Evolutionary conservation across 2,797 vertebrate genomes (phyloP), one percentile per base, ranked within the genome.

Genomic region (Selene dorsalis): DNA sequence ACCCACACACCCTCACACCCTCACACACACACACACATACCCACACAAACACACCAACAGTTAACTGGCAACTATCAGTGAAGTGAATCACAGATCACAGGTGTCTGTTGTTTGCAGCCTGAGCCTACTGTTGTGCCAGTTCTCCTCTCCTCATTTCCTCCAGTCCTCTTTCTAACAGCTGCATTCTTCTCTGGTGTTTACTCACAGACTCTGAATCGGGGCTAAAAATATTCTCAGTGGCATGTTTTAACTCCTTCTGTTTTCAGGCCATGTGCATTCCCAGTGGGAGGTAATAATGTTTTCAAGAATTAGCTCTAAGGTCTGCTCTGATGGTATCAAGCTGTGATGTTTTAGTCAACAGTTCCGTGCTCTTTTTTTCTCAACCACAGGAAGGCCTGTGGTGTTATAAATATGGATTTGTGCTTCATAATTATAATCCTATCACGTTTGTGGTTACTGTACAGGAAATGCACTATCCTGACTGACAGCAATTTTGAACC

Each of bases 211-310:
- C 22, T 9, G 7, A 70, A 10, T 70, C 20, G 63, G 69, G 20
- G 17, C 78, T 70, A 60, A 83, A 86, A 66, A 85, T 73, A 65
- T 53, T 64, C 32, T 45, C 11, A 9, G 45, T 53, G 48, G n/a
- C 64, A 75, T 55, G 30, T 75, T 79, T 56, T 14, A 84, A 81
- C 79, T 75, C 55, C 43, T 56, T 52, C 4, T 52, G 43, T 57
- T 73, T 75, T 80, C 14, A 32, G 73, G 56, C 7, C 14, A 63
- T 78, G 73, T 75, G 35, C 22, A 16, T 70, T 73, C 61, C 55
- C 75, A 65, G 71, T 55, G 22, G 64, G 32, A 58, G 62, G 47
- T 56, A 32, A 64, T 45, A 24, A 53, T 60, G 39, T 68, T 78
- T 70, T 69, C 35, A 17, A 26, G 69, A 82, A 68, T 58, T 52